These are phyloP conservation scores for Etheostoma cragini DNA, from an alignment of 2,113 vertebrate species.

Conservation along the genomic window DNA sequence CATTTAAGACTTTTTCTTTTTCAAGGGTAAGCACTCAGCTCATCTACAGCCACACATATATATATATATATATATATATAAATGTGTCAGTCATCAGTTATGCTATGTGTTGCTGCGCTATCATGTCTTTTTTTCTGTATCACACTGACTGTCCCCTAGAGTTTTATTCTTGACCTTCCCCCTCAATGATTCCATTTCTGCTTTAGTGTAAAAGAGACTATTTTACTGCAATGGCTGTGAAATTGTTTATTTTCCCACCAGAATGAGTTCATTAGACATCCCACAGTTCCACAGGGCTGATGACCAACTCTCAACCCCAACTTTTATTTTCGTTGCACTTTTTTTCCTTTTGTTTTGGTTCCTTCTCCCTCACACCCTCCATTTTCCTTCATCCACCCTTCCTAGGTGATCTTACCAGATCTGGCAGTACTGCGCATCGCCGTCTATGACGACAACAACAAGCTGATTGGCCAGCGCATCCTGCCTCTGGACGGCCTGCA, in stretches of 20 bases:
- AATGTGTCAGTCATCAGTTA: conserved; percentile 54
- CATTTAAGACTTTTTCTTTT: conserved; percentile 27
- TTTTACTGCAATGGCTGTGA: conserved; percentile 18
- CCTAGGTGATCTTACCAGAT: conserved; percentile 96
- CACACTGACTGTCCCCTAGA: conserved; percentile 25
- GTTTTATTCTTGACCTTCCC: conserved; percentile 49
- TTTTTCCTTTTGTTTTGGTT: background rate
- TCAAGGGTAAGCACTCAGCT: conserved; percentile 18
- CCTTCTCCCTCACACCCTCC: conserved; percentile 2
- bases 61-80: background rate
- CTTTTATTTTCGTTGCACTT: background rate
- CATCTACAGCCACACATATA: conserved; percentile 23
- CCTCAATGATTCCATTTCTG: conserved; percentile 6
- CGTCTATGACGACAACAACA: conserved; percentile 98
- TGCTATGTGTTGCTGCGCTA: conserved; percentile 30
- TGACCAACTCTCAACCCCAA: background rate
- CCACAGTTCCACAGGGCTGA: background rate
- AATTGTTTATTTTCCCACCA: conserved; percentile 6
- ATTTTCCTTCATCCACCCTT: conserved; percentile 17
- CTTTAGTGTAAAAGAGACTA: conserved; percentile 10
- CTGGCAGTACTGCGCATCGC: conserved; percentile 96
- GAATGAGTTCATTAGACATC: background rate
- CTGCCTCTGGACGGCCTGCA: conserved; percentile 97
- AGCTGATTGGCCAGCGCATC: conserved; percentile 96
- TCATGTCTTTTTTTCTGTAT: conserved; percentile 28